phyloP scores from a whole-genome alignment of 2,888 invertebrate species.

The Synergus japonicus region DNA sequence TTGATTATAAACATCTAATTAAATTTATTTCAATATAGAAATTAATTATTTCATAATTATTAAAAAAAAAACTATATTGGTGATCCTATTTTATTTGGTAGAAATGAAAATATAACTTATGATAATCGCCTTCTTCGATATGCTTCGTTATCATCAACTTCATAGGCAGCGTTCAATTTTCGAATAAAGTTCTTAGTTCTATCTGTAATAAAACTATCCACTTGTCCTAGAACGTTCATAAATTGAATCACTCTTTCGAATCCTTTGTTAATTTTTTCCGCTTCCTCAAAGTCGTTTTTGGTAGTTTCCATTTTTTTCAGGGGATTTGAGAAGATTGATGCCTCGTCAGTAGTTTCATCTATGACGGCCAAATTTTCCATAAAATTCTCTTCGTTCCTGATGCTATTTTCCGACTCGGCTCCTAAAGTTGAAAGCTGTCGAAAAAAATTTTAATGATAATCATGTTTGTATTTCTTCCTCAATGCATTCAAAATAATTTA shows the following conservation, averaged over 20 bases:
- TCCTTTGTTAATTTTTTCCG: constrained; percentile 76
- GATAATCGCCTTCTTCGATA: constrained; percentile 44
- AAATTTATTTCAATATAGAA: background rate
- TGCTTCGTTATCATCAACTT: constrained; percentile 71
- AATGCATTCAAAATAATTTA: background rate
- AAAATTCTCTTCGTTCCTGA: constrained; percentile 45
- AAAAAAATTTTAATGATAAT: constrained; percentile 1
- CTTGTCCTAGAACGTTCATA: constrained; percentile 78
- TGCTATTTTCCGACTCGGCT: constrained; percentile 1
- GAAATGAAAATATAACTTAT: background rate
- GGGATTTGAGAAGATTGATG: background rate
- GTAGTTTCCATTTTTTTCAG: background rate
- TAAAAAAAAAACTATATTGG: background rate
- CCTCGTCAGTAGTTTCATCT: constrained; percentile 33
- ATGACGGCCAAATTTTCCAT: constrained; percentile 52
- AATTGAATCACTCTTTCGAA: constrained; percentile 79
- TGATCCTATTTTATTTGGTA: too few species aligned
- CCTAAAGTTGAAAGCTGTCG: background rate
- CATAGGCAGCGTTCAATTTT: constrained; percentile 77
- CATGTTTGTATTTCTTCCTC: background rate
- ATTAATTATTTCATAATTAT: background rate
- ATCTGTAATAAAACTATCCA: constrained; percentile 78
- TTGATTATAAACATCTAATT: background rate
- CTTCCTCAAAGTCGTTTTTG: constrained; percentile 63
- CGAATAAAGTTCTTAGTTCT: constrained; percentile 75